Evolutionary conservation across 2,888 invertebrate species (phyloP), one percentile per base, ranked within the genome.

Genomic region (Drosophila falleni): DNA sequence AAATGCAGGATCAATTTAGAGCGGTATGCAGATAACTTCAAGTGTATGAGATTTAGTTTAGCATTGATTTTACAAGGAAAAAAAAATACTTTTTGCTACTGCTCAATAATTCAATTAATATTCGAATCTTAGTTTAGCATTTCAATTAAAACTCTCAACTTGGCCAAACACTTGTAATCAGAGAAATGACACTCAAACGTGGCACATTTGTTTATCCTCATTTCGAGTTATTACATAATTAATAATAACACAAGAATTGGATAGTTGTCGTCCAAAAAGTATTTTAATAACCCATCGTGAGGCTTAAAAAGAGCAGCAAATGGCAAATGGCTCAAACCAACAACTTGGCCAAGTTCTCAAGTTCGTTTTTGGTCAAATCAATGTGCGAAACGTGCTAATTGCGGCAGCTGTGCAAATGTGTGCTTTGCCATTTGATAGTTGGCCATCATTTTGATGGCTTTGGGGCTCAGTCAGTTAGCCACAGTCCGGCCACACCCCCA

Each of bases 351-450:
- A 63, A 59, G 70, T 58, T 50, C 46, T 64, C 59, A 67, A 71
- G 67, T 58, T 63, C 56, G 55, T 19, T 29, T 23, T n/a, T 31
- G 59, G 64, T 67, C 56, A 87, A 89, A 86, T 89, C 86, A 87
- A 86, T 89, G 89, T 84, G 85, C 76, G 81, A 89, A 84, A 87
- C 87, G 89, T 86, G 86, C 89, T 89, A 86, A 86, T 86, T 89
- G 86, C 86, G 87, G 81, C 89, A 88, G 83, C 87, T 85, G 89
- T 83, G 87, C 84, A 85, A 85, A 85, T 85, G 88, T 85, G 74
- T 86, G 84, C 65, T 42, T 59, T 74, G 75, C 75, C 81, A 86
- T 87, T 86, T 88, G 85, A 88, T 84, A 85, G 84, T 85, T 82
- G 76, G 78, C 82, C 88, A 85, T 85, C 86, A 84, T 80, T 87